Base-by-base conservation (phyloP, 1,140 invertebrate genomes). In the Varroa destructor region DNA sequence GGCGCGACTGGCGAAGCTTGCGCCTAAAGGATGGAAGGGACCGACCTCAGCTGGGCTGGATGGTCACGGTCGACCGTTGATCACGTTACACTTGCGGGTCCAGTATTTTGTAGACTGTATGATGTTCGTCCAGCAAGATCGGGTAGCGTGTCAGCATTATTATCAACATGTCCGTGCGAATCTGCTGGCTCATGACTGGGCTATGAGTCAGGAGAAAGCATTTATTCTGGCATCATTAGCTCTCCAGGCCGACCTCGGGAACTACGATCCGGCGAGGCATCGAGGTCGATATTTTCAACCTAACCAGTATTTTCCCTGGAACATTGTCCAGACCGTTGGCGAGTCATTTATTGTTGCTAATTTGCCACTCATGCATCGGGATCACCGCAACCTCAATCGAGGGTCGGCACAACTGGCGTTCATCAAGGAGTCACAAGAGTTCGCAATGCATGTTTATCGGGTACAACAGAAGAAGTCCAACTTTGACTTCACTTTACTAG, bases 1-100 rank as follows among this genome's bases (percentile, higher is more conserved):
- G 78, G 90, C 87, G 82, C 96, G 95, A 82, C 83, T 97, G 76
- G 91, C 89, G 77, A 97, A 95, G 82, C 93, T 93, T 84, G 90
- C 91, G 74, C 89, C 91, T 76, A 95, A 95, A 82, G 89, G 88
- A 81, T 95, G 92, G 91, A 88, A 90, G 80, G 89, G 89, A 73
- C 90, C 90, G 72, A 88, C 90, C 80, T 89, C 89, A 83, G 91
- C 92, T 90, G 89, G 91, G 73, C 83, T 92, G 79, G 90, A 93
- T 81, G 89, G 87, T 78, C 89, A 88, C 81, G 91, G 90, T 74
- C 86, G 88, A 77, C 90, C 91, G 58, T 84, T 93, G 42, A 84
- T 95, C 76, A 88, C 89, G 76, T 86, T 97, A 78, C 88, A 93
- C 79, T 89, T 96, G 79, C 86, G 91, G 75, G 89, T 97, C 75